Evolutionary conservation across 1,140 invertebrate species (phyloP).

Genomic region (Venustaconcha ellipsiformis): DNA sequence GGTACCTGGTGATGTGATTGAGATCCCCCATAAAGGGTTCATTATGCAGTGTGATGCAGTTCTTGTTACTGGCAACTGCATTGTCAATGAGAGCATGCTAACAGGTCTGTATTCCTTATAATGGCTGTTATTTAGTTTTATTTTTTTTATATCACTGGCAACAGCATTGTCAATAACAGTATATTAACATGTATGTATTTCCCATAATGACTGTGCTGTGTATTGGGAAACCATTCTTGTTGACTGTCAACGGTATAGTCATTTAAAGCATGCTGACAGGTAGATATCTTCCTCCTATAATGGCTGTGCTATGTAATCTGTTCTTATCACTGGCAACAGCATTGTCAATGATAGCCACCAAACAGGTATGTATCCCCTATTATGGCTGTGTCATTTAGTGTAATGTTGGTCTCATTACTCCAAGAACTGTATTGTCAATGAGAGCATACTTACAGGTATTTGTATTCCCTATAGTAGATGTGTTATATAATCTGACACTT

Average conservation of each 20-base stretch:
- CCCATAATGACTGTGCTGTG: conserved; percentile 86
- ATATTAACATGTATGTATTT: conserved; percentile 83
- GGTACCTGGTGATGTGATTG: conserved; percentile 89
- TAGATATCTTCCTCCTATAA: too few species aligned
- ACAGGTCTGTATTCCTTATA: conserved; percentile 84
- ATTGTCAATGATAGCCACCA: conserved; percentile 78
- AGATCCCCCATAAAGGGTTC: conserved; percentile 86
- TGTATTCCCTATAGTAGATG: too few species aligned
- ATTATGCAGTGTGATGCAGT: conserved; percentile 92
- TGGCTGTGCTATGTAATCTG: conserved; percentile 42
- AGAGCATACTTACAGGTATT: too few species aligned
- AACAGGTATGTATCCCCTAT: too few species aligned
- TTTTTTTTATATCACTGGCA: conserved; percentile 86
- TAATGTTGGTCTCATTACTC: too few species aligned
- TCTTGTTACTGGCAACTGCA: conserved; percentile 89
- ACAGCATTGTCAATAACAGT: conserved; percentile 92
- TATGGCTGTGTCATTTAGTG: too few species aligned
- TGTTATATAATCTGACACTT: too few species aligned
- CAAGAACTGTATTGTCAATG: too few species aligned
- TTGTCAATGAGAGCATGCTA: conserved; percentile 93
- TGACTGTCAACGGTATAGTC: too few species aligned
- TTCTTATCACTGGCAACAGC: conserved; percentile 89
- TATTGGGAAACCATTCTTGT: conserved; percentile 91
- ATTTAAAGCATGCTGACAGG: too few species aligned
- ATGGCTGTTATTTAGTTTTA: conserved; percentile 92